Evolutionary conservation across 2,888 invertebrate species (phyloP).

Genomic region (Cheilosia vulpina): DNA sequence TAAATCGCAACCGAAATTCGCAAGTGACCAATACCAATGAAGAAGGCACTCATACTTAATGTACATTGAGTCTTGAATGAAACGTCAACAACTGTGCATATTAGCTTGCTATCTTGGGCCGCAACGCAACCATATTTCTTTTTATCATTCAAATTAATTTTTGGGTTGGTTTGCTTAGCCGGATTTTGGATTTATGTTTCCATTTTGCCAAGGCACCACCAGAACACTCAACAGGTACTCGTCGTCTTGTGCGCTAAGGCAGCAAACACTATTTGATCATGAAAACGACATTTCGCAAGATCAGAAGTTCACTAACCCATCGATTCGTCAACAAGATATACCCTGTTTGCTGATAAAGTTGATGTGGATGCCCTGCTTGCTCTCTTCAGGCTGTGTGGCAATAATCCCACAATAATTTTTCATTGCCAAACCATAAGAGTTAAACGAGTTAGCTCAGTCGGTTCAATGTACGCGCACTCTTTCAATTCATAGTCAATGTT

Average conservation of each 20-base stretch:
- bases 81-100: no score
- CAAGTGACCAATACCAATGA: no score
- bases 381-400: not conserved
- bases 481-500: not conserved
- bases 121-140: not conserved
- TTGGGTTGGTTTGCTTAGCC: not conserved
- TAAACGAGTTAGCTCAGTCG: not conserved
- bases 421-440: not conserved
- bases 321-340: constrained; percentile 1
- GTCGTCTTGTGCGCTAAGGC: not conserved
- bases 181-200: not conserved
- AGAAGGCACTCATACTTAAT: no score
- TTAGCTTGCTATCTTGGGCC: no score
- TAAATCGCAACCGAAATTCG: no score
- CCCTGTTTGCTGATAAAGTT: not conserved
- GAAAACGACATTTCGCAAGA: constrained; percentile 23
- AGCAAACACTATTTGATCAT: not conserved
- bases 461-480: constrained; percentile 11
- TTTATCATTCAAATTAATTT: not conserved
- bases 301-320: constrained; percentile 27
- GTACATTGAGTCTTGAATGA: no score
- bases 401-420: constrained; percentile 5
- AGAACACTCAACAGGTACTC: not conserved
- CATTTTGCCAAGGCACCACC: not conserved
- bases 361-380: not conserved